Base-by-base conservation (phyloP, 2,888 invertebrate species). In the Xylocampa areola region DNA sequence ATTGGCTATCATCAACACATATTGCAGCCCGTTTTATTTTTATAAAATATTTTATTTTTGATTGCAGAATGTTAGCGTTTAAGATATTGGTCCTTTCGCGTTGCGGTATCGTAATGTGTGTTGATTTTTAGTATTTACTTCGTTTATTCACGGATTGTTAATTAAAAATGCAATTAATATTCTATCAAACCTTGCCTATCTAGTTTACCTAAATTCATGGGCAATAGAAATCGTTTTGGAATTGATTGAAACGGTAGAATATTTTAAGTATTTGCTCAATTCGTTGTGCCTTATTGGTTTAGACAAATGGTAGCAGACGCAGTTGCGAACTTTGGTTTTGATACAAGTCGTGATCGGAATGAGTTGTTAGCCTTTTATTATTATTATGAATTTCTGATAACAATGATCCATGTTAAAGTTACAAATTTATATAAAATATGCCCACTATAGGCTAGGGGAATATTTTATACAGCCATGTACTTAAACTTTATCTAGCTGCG, bases 1-100 rank as follows among this genome's bases (percentile, higher is more conserved):
- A 82, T 82, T 74, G 80, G 58, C 70, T 61, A 72, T 73, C 70
- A 81, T 79, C 73, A 78, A 62, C 70, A 58, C 47, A 48, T 65
- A 73, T 77, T 78, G 77, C 80, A 77, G 65, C 67, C 52, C 16
- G 49, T 54, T 73, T 73, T 74, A 52, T 44, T 64, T 74, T 40
- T 19, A 27, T 11, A 13, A 49, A 45, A 64, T 57, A 48, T 53
- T 27, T 27, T 60, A 54, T 57, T 51, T 49, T 67, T 65, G 58
- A 74, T 74, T 74, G 76, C 70, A 63, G 59, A 69, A 72, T 60
- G 27, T 61, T 59, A 61, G 17, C 47, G 45, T 53, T 66, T 47
- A 54, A 53, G 30, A 54, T 13, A 40, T 52, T 41, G 44, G 45
- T 73, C 72, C 55, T 72, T 68, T 65, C 41, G 48, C n/a, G 35